A percentile compares a stretch with the other conserved stretches of the same genome.
phyloP scores from a whole-genome alignment of 2,113 vertebrate species.

The Sardina pilchardus region DNA sequence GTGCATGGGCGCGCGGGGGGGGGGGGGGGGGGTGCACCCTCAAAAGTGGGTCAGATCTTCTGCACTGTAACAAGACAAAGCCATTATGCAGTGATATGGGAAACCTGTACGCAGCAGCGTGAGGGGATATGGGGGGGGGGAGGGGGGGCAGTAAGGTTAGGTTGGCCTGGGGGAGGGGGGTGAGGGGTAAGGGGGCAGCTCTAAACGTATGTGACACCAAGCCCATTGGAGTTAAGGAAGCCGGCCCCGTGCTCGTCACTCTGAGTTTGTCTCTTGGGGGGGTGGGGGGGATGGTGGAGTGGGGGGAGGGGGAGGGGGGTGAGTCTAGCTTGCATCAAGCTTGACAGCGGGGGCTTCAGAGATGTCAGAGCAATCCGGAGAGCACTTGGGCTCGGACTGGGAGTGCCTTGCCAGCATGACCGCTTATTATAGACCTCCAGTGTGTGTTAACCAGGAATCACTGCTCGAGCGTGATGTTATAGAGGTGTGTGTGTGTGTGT shows the following conservation, averaged over 20 bases:
- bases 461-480: neutral
- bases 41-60: neutral
- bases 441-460: neutral
- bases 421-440: constrained; percentile 21
- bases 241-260: neutral
- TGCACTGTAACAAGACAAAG: neutral
- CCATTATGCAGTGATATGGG: neutral
- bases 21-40: neutral
- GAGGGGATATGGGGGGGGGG: neutral
- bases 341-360: neutral
- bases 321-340: neutral
- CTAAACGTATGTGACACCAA: neutral
- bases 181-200: neutral
- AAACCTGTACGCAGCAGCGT: neutral
- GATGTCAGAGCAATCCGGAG: constrained; percentile 18
- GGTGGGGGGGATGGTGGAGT: neutral
- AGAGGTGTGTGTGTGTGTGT: neutral
- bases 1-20: too few species aligned
- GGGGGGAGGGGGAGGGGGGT: neutral
- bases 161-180: too few species aligned
- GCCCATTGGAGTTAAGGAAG: neutral
- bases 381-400: neutral
- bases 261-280: neutral
- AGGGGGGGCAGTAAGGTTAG: too few species aligned
- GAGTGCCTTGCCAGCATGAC: neutral